Conservation (phyloP, 2,797 vertebrate genomes). For the Capromys pilorides region DNA sequence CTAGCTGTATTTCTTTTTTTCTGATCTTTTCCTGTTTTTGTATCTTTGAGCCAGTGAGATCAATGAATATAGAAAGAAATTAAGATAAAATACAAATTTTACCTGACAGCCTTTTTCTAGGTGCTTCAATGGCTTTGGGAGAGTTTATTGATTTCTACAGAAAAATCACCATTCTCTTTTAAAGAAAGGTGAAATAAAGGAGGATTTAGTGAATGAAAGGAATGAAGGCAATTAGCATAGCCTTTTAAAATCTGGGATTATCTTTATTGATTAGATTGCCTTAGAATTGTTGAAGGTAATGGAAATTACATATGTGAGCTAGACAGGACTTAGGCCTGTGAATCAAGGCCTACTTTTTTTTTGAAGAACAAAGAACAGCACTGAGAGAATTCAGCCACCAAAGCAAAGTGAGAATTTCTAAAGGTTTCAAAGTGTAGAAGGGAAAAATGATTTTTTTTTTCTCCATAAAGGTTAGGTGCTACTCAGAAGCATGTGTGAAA, state of each 20-base stretch:
- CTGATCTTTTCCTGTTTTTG: constrained; percentile 63
- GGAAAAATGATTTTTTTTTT: constrained; percentile 38
- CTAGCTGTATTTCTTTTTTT: constrained; percentile 56
- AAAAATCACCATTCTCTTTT: constrained; percentile 71
- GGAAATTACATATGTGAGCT: constrained; percentile 54
- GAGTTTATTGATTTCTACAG: constrained; percentile 77
- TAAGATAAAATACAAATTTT: constrained; percentile 76
- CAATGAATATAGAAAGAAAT: constrained; percentile 65
- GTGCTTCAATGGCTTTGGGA: constrained; percentile 70
- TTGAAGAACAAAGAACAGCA: constrained; percentile 67
- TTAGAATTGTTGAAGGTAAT: constrained; percentile 76
- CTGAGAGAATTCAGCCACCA: constrained; percentile 64
- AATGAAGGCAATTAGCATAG: constrained; percentile 72
- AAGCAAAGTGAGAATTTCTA: constrained; percentile 63
- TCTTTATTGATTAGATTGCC: constrained; percentile 75
- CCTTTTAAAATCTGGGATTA: constrained; percentile 74
- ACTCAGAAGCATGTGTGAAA: constrained; percentile 10
- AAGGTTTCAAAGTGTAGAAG: constrained; percentile 54
- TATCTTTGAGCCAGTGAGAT: constrained; percentile 52
- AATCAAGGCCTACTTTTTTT: constrained; percentile 59
- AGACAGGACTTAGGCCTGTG: constrained; percentile 51
- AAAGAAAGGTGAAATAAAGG: constrained; percentile 62
- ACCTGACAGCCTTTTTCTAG: constrained; percentile 69
- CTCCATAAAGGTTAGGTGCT: constrained; percentile 19
- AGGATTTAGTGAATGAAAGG: constrained; percentile 75